These are phyloP conservation scores for Crypturellus undulatus DNA, from an alignment of 2,113 vertebrate genomes.

Conservation along the genomic window DNA sequence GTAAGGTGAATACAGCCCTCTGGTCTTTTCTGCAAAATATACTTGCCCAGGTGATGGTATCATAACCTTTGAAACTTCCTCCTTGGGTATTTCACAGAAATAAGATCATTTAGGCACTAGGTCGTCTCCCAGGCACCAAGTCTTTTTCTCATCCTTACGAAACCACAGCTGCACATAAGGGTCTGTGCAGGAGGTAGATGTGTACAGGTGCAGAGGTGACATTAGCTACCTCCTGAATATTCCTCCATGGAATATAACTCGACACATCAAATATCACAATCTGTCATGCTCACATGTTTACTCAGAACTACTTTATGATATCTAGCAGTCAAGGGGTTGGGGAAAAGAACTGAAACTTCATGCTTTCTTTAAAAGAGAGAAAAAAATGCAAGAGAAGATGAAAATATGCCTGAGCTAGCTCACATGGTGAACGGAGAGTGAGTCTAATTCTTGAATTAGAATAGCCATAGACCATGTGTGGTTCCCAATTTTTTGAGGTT, in stretches of 20 bases:
- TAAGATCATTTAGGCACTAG: slow-evolving; percentile 4
- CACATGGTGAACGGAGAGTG: not conserved
- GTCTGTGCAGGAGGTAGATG: not conserved
- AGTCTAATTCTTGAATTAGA: not conserved
- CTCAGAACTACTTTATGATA: not conserved
- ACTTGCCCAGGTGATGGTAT: not conserved
- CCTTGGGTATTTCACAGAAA: not conserved
- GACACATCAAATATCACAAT: not conserved
- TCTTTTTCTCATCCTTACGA: not conserved
- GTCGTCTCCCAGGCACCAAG: not conserved
- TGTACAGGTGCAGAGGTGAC: not conserved
- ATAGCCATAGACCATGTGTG: not conserved
- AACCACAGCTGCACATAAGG: not conserved
- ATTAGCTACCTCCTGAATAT: not conserved
- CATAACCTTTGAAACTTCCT: not conserved
- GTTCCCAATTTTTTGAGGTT: not conserved
- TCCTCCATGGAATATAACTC: not conserved
- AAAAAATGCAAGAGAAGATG: not conserved
- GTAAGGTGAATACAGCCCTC: not conserved
- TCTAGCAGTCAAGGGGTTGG: not conserved
- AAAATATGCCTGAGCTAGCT: not conserved
- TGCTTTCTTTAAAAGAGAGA: not conserved
- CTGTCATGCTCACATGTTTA: not conserved
- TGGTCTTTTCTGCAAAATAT: not conserved
- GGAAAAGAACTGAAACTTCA: not conserved